Conservation (phyloP, 2,113 vertebrate species). For the Spermophilus dauricus region DNA sequence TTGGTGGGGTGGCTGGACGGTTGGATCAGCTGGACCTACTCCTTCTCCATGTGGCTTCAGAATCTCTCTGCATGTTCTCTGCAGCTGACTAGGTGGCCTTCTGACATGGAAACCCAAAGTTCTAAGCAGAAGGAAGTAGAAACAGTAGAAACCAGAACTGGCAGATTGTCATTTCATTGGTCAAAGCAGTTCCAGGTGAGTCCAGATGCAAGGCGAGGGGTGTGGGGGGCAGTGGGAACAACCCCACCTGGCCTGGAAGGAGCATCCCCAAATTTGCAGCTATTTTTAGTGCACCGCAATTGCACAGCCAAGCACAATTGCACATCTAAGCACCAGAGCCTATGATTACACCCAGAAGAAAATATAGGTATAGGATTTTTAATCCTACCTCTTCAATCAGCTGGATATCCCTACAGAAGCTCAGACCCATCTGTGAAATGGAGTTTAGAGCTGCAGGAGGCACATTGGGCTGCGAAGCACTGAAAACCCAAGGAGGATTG, state of each 20-base stretch:
- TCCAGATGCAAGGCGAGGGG: neutral
- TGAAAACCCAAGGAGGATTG: neutral
- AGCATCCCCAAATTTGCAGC: neutral
- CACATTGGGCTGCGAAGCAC: neutral
- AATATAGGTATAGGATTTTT: neutral
- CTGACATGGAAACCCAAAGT: neutral
- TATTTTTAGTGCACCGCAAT: too few relatives aligned
- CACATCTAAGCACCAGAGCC: neutral
- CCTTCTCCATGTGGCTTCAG: neutral
- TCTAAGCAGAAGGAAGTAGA: neutral
- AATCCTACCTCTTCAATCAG: neutral
- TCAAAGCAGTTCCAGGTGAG: neutral
- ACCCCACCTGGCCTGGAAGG: accelerated
- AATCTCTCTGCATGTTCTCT: neutral
- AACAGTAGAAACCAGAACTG: neutral
- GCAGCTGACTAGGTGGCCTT: neutral
- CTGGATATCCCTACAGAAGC: neutral
- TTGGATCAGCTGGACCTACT: neutral
- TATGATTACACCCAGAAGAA: neutral
- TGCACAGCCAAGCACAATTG: neutral
- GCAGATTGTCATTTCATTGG: accelerated
- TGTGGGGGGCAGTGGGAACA: too few relatives aligned
- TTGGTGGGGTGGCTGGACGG: neutral
- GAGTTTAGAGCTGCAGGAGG: neutral
- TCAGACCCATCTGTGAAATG: neutral